Evolutionary conservation across 1,140 invertebrate genomes (phyloP), one percentile per base, ranked within the genome.

Genomic region (Drosophila auraria): DNA sequence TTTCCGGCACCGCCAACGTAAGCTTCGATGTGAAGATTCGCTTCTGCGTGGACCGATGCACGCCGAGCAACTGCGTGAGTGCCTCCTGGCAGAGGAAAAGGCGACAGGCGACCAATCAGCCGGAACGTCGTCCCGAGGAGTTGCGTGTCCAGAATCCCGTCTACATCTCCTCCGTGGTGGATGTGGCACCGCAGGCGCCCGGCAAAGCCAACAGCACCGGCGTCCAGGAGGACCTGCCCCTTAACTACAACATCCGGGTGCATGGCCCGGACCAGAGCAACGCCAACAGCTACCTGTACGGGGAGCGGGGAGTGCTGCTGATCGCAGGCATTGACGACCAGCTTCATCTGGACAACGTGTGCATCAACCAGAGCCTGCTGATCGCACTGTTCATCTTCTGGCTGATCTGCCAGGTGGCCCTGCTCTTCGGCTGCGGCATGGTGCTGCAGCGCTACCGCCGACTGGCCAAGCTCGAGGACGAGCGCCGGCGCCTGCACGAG

Each of bases 11-110:
- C 0, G 89, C 93, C 8, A 82, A 94, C 17, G 92, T 94, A 0
- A 92, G 93, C 68, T 94, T 94, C 51, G 94, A 94, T 66, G 93
- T 94, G 0, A 93, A 93, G 64, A 93, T 94, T 50, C 92, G 94
- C 38, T 94, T 94, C 79, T 94, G 94, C 66, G 54, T 83, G 45
- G 78, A 83, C 30, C 68, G 81, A 14, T 94, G 94, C 68, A 87
- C 89, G 2, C 75, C 83, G 8, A 90, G 89, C 7, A 92, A 92
- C 58, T 93, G 92, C 44, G 25, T 69, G 12, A 71, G 50, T 15
- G 70, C 53, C 0, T 50, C 62, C 6, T 79, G 78, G 72, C 72
- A 80, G 23, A 65, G 82, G 7, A 64, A 68, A 38, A 66, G 72
- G 40, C 62, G 82, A 3, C 74, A 91, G 51, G 17, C 59, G 42